Conservation (phyloP, 2,113 vertebrate species). For the Sorex araneus region DNA sequence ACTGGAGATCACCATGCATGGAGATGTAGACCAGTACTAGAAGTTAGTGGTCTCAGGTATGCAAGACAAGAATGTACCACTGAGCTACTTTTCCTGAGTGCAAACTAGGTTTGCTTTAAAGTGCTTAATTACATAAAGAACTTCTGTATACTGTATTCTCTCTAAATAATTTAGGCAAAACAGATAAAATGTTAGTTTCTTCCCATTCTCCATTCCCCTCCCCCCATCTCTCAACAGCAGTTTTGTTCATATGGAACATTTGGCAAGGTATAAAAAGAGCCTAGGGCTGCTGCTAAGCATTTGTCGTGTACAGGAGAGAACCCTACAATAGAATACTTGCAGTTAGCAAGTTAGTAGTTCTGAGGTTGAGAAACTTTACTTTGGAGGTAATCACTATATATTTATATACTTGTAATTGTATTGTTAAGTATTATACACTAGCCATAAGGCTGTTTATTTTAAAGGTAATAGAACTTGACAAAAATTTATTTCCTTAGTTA, state of each 20-base stretch:
- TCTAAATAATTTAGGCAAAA: conserved; percentile 31
- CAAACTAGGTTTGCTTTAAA: neutral
- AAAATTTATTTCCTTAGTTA: neutral
- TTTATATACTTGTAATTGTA: neutral
- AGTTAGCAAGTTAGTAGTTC: neutral
- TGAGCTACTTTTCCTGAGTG: no score
- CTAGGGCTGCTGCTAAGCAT: neutral
- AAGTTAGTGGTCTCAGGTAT: no score
- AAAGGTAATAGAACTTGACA: conserved; percentile 30
- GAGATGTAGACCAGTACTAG: no score
- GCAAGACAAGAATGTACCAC: no score
- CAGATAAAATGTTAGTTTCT: neutral
- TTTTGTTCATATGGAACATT: neutral
- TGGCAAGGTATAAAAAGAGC: conserved; percentile 4
- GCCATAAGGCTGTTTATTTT: neutral
- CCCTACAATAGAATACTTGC: neutral
- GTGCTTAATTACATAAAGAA: neutral
- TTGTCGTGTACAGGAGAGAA: neutral
- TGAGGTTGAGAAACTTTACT: neutral
- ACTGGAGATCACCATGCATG: no score
- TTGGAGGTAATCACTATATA: neutral
- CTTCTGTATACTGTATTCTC: neutral
- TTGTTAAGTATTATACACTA: neutral
- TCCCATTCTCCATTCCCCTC: neutral
- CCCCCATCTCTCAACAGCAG: neutral